Evolutionary conservation across 2,113 vertebrate genomes (phyloP).

Genomic region (Prolemur simus): DNA sequence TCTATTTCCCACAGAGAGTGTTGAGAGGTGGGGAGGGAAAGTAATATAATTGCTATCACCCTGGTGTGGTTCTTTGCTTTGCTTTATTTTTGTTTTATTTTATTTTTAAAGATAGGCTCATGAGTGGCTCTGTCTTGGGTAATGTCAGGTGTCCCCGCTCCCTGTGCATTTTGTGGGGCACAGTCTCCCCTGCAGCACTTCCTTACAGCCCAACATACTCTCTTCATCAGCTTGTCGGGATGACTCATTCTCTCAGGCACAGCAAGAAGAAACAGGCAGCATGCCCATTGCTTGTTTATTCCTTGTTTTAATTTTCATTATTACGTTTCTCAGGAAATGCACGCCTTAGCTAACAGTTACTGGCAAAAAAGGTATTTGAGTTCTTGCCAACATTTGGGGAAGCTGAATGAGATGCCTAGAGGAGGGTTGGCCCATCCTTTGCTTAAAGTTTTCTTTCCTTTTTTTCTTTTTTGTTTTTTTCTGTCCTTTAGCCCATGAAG

Average conservation of each 20-base stretch:
- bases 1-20: not conserved
- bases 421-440: constrained; percentile 77
- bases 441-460: constrained; percentile 80
- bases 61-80: constrained; percentile 32
- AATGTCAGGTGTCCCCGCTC: not conserved
- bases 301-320: constrained; percentile 72
- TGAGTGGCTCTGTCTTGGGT: not conserved
- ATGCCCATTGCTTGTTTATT: constrained; percentile 59
- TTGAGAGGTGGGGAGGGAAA: not conserved
- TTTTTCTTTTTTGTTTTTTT: constrained; percentile 79
- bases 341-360: constrained; percentile 65
- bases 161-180: not conserved
- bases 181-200: not conserved
- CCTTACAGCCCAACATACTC: not conserved
- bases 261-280: constrained; percentile 54
- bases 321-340: constrained; percentile 70
- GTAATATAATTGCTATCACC: not conserved
- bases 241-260: constrained; percentile 44
- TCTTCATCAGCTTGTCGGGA: not conserved
- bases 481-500: constrained; percentile 92
- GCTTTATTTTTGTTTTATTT: constrained; percentile 49
- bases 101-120: constrained; percentile 5
- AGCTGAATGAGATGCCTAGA: constrained; percentile 70
- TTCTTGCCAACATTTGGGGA: constrained; percentile 72
- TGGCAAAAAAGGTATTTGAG: constrained; percentile 67